phyloP scores from a whole-genome alignment of 2,888 invertebrate genomes.

The Stenichneumon culpator region DNA sequence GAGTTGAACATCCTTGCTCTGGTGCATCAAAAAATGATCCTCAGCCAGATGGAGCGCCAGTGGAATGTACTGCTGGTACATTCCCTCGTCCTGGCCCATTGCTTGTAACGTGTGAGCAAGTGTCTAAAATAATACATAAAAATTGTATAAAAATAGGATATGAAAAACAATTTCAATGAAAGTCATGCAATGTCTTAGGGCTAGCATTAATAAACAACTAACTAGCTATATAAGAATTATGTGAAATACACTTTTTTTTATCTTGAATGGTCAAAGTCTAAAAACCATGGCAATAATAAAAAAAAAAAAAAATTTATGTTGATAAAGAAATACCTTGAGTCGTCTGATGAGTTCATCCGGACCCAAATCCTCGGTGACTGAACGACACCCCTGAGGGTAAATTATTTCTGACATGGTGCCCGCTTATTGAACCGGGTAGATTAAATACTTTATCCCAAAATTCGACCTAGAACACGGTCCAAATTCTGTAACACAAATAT shows the following conservation, averaged over 20 bases:
- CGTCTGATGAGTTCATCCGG: slow-evolving; percentile 98
- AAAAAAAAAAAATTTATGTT: too few species aligned
- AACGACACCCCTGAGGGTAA: slow-evolving; percentile 98
- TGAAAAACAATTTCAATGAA: too few species aligned
- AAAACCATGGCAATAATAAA: not conserved
- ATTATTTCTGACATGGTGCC: slow-evolving; percentile 93
- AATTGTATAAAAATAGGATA: not conserved
- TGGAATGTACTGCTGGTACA: slow-evolving; percentile 96
- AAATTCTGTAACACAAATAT: slow-evolving; percentile 80
- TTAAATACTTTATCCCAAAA: slow-evolving; percentile 71
- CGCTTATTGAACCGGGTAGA: slow-evolving; percentile 57
- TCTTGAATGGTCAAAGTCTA: not conserved
- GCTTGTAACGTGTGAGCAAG: slow-evolving; percentile 97
- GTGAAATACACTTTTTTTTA: too few species aligned
- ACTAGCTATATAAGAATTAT: too few species aligned
- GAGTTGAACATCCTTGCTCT: slow-evolving; percentile 96
- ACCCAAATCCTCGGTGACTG: slow-evolving; percentile 97
- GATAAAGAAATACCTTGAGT: slow-evolving; percentile 90
- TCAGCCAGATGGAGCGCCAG: slow-evolving; percentile 96
- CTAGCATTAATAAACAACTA: too few species aligned
- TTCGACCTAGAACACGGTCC: slow-evolving; percentile 82
- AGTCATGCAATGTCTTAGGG: too few species aligned
- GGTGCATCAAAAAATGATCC: slow-evolving; percentile 96
- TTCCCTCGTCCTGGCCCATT: slow-evolving; percentile 98
- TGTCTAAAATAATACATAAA: slow-evolving; percentile 86